A percentile compares a stretch with the other conserved stretches of the same genome.
These are phyloP conservation scores for Macrophya annulata DNA, from an alignment of 2,888 invertebrate species.

Conservation along the genomic window DNA sequence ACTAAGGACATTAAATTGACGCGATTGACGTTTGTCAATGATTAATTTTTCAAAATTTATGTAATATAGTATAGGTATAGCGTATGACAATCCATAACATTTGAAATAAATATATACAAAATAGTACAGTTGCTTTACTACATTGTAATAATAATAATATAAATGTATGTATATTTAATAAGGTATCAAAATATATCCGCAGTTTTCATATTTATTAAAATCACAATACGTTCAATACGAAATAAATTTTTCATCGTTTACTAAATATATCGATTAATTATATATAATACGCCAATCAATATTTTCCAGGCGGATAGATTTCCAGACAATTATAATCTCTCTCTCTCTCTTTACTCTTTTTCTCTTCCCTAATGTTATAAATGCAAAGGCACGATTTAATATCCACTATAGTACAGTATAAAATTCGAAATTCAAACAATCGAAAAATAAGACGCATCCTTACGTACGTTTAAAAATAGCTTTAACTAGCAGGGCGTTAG, in stretches of 20 bases:
- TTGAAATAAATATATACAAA: slow-evolving; percentile 57
- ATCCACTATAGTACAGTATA: slow-evolving; percentile 1
- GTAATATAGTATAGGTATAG: slow-evolving; percentile 6
- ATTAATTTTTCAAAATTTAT: slow-evolving; percentile 26
- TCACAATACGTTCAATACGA: slow-evolving; percentile 40
- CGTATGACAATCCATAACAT: slow-evolving; percentile 34
- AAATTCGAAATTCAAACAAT: slow-evolving; percentile 10
- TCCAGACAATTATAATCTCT: slow-evolving; percentile 8
- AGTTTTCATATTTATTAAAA: slow-evolving; percentile 41
- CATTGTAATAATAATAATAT: slow-evolving; percentile 28
- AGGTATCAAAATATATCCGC: slow-evolving; percentile 46
- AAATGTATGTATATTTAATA: background rate
- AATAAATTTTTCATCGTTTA: slow-evolving; percentile 29
- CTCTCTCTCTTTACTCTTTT: background rate
- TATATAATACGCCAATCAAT: slow-evolving; percentile 7
- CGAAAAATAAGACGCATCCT: background rate
- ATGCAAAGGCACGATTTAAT: slow-evolving; percentile 33
- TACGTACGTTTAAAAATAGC: background rate
- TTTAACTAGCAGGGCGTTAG: background rate
- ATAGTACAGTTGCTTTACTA: slow-evolving; percentile 57
- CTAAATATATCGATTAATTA: background rate
- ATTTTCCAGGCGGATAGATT: background rate
- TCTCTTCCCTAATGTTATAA: background rate
- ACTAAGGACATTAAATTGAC: background rate
- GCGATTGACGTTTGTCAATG: background rate